Percentiles rank a stretch among this genome's conserved stretches.
These are phyloP conservation scores for Cyphomyrus plagiostoma DNA, from an alignment of 2,113 vertebrate species.

Conservation along the genomic window DNA sequence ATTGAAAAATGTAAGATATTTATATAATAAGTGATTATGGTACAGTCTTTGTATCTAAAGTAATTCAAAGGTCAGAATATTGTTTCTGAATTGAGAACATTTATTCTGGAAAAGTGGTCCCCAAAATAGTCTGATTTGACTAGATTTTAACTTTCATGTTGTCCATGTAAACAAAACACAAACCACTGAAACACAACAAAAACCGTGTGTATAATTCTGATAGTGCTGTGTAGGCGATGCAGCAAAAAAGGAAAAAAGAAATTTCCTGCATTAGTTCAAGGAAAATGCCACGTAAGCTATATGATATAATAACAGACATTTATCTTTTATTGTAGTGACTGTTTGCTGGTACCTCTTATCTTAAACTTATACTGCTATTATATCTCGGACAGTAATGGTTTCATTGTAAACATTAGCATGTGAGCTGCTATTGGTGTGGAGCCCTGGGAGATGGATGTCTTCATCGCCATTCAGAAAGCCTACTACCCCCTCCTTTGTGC, in stretches of 20 bases:
- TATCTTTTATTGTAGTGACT: background rate
- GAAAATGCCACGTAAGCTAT: background rate
- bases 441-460: slow-evolving; percentile 48
- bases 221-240: background rate
- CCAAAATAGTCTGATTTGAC: background rate
- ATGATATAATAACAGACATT: background rate
- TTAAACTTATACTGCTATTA: slow-evolving; percentile 11
- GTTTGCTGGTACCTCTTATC: background rate
- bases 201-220: background rate
- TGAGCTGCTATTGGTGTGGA: slow-evolving; percentile 17
- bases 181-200: background rate
- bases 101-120: background rate
- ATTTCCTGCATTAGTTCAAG: background rate
- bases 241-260: background rate
- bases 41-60: background rate
- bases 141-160: background rate
- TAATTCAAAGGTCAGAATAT: background rate
- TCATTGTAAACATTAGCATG: slow-evolving; percentile 51
- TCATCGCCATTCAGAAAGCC: slow-evolving; percentile 58
- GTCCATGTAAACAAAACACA: background rate
- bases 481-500: slow-evolving; percentile 64
- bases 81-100: background rate
- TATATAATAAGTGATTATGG: background rate
- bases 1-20: background rate
- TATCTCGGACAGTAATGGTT: slow-evolving; percentile 33